Evolutionary conservation across 2,797 vertebrate species (phyloP).

Genomic region (Uromys caudimaculatus): DNA sequence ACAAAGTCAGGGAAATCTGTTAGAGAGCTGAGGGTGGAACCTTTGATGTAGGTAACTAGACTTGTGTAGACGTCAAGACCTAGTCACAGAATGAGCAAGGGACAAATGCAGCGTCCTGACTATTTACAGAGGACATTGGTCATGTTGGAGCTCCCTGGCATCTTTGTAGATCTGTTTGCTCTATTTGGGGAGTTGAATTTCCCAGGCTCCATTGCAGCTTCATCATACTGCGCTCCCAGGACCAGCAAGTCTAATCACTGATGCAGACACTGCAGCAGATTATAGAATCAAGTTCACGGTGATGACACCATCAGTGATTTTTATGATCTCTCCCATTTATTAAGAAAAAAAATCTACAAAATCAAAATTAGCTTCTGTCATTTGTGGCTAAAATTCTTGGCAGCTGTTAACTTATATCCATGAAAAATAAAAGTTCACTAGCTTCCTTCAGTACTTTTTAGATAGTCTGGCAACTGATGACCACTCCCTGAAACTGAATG

Average conservation of each 20-base stretch:
- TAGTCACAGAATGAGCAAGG: not conserved
- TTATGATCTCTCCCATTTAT: not conserved
- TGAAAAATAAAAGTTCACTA: not conserved
- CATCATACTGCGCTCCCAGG: not conserved
- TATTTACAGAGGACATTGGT: not conserved
- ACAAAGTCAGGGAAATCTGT: slow-evolving; percentile 11
- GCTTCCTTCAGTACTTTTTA: not conserved
- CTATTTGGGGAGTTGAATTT: not conserved
- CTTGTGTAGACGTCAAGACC: not conserved
- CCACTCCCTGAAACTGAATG: not conserved
- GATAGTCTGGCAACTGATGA: not conserved
- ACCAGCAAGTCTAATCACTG: not conserved
- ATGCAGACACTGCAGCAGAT: not conserved
- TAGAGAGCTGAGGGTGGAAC: not conserved
- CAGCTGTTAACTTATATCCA: not conserved
- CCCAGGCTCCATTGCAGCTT: not conserved
- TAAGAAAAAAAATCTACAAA: slow-evolving; percentile 21
- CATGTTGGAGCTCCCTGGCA: not conserved
- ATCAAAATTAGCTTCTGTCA: not conserved
- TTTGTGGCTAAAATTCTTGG: not conserved
- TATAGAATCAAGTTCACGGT: not conserved
- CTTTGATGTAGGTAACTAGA: not conserved
- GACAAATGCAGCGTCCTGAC: not conserved
- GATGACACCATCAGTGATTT: not conserved
- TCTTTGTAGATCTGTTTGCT: not conserved